These are phyloP conservation scores for Rhynchomys soricoides DNA, from an alignment of 2,113 vertebrate genomes.

Conservation along the genomic window DNA sequence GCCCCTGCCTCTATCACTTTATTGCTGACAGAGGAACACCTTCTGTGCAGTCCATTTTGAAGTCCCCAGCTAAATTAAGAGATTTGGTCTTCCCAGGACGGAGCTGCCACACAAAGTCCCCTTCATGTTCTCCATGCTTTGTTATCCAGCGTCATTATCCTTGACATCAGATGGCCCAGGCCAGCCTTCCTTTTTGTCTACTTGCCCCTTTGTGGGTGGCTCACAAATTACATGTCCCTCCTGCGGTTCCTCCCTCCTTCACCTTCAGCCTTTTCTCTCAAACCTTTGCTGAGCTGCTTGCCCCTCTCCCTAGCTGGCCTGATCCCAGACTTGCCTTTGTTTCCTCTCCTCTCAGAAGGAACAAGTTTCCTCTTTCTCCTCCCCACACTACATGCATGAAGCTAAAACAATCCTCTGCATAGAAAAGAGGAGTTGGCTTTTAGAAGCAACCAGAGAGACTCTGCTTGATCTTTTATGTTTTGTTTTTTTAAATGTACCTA, in stretches of 20 bases:
- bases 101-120: background rate
- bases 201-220: background rate
- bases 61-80: background rate
- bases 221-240: background rate
- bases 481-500: conserved; percentile 12
- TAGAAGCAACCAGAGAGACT: background rate
- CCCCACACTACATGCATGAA: background rate
- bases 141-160: background rate
- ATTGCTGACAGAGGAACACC: background rate
- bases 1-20: background rate
- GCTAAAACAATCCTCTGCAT: background rate
- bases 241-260: background rate
- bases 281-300: background rate
- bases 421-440: background rate
- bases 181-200: background rate
- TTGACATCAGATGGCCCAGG: background rate
- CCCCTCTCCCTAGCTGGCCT: background rate
- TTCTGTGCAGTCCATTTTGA: background rate
- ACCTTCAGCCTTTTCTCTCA: background rate
- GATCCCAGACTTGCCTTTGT: background rate
- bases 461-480: conserved; percentile 10
- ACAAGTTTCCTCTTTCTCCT: background rate
- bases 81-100: background rate
- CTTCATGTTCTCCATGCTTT: background rate
- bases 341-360: background rate